Base-by-base conservation (phyloP, 2,797 vertebrate genomes). In the Mormyrops boulengeri region DNA sequence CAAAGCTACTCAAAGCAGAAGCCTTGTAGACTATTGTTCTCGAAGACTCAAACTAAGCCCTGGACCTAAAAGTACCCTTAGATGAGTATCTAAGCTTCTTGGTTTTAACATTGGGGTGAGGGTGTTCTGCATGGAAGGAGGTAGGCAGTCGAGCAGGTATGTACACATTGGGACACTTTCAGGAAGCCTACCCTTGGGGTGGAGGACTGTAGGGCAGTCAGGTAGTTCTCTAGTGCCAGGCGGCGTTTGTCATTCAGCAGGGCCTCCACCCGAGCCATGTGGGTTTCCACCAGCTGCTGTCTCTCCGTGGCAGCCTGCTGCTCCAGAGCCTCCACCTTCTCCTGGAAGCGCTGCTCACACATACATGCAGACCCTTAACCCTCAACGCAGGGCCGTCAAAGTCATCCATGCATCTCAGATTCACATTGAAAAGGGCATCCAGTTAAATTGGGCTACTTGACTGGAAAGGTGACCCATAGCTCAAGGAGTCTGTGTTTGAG, bases 181-280 rank as follows among this genome's bases (percentile, higher is more conserved):
- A 38, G 30, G 34, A 9, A 22, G 44, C 0, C 89, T 95, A 99
- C 98, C 95, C 96, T 95, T 77, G 98, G 98, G 0, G 97, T 97
- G 50, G 98, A 95, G 1, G 97, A 97, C 94, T 99, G 98, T 93
- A 99, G 95, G 0, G 98, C 97, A 0, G 97, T 98, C 93, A 99
- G 97, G 93, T 99, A 99, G 94, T 97, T 99, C 95, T 99, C 98
- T 91, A 99, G 94, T 1, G 98, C 98, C 91, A 98, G 96, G 90
- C 98, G 97, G 1, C 98, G 97, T 30, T 97, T 97, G 94, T 99
- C 98, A 0, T 99, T 99, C 69, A 99, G 96, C 94, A 99, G 97
- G 44, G 98, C 98, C 92, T 99, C 98, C 88, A 99, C 98, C 0
- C 98, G 95, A 19, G 98, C 98, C 98, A 99, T 99, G 93, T 99